Evolutionary conservation across 2,113 vertebrate genomes (phyloP), one percentile per base, ranked within the genome.

Genomic region (Uria lomvia): DNA sequence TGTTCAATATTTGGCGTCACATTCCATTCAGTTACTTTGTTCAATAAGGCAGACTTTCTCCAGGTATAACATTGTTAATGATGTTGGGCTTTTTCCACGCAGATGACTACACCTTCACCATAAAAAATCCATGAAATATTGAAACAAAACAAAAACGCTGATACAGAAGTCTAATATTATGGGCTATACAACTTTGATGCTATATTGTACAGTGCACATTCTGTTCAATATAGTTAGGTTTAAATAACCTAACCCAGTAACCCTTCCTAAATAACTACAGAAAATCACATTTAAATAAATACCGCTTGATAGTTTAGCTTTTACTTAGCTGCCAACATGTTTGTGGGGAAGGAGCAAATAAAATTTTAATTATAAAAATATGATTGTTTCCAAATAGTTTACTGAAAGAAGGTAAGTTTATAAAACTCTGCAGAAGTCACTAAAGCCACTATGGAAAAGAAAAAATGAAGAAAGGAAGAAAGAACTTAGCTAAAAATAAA

Each of bases 221-320:
- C 90, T 70, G 42, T 95, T 86, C 79, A 4, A 53, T 32, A 66
- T 40, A 94, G 47, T 34, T 92, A 86, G 55, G 55, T 67, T 95
- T 63, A 97, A 95, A 96, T 96, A 97, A 95, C 49, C 89, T 97
- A 97, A 97, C 77, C 72, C 94, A 94, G 83, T 86, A 96, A 98
- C 88, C 59, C 8, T 88, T 98, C 89, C 91, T 97, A 97, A 98
- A 95, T 94, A 96, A 94, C 79, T 95, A 90, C 52, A 94, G 90
- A 97, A 97, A 97, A 97, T 97, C 92, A 97, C 90, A 92, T 96
- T 97, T 97, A 96, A 96, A 97, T 94, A 97, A 97, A 98, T 97
- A 96, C 58, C 40, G 90, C 80, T 97, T 97, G 73, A 96, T 95
- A 97, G 86, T 92, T 97, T 86, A 79, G 71, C 70, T 95, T 96